A percentile compares a stretch with the other conserved stretches of the same genome.
Evolutionary conservation across 2,113 vertebrate genomes (phyloP).

Genomic region (Sisor rabdophorus): DNA sequence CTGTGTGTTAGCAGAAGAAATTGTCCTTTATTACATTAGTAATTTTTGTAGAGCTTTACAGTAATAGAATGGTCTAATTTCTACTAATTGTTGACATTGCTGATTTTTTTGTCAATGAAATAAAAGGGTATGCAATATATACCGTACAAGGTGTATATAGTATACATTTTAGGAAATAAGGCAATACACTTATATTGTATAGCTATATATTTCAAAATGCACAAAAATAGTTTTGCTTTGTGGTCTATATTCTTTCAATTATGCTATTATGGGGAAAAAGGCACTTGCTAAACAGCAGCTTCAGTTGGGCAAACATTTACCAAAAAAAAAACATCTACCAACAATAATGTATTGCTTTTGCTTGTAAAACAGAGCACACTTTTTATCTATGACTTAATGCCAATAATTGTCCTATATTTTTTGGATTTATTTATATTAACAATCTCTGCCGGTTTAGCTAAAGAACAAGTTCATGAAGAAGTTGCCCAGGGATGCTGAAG

Average conservation of each 20-base stretch:
- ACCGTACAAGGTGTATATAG: too few species aligned
- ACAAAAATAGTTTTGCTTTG: too few species aligned
- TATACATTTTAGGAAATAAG: too few species aligned
- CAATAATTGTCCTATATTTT: background rate
- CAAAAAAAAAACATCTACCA: background rate
- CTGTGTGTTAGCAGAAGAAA: slow-evolving; percentile 14
- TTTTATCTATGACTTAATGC: slow-evolving; percentile 11
- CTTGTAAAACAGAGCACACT: background rate
- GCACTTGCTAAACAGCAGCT: slow-evolving; percentile 14
- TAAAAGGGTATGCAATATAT: slow-evolving; percentile 2
- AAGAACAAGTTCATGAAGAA: slow-evolving; percentile 99
- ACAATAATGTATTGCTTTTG: slow-evolving; percentile 16
- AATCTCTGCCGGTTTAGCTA: slow-evolving; percentile 67
- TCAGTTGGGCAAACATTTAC: slow-evolving; percentile 15
- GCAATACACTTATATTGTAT: too few species aligned
- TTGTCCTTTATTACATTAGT: slow-evolving; percentile 24
- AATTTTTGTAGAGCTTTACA: background rate
- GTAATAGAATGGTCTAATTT: slow-evolving; percentile 8
- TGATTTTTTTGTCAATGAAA: background rate
- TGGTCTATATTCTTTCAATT: too few species aligned
- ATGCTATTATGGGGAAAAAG: too few species aligned
- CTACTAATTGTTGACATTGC: slow-evolving; percentile 12
- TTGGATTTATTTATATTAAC: slow-evolving; percentile 19
- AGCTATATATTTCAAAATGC: too few species aligned
- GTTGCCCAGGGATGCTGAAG: slow-evolving; percentile 91